Percentiles rank a stretch among this genome's conserved stretches.
Conservation (phyloP, 2,113 vertebrate genomes). For the Otus sunia region DNA sequence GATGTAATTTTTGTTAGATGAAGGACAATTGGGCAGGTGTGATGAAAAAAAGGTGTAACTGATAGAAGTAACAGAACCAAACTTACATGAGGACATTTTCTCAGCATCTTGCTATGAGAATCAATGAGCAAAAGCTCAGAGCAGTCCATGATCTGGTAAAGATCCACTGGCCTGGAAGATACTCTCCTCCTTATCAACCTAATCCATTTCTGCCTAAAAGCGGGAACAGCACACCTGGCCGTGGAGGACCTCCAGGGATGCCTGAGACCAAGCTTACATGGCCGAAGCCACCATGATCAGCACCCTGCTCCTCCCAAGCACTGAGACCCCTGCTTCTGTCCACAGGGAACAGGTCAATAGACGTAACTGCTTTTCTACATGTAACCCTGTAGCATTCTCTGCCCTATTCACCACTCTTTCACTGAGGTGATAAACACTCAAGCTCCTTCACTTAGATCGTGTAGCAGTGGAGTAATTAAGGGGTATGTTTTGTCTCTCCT, state of each 20-base stretch:
- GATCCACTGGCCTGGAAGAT: neutral
- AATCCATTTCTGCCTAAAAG: neutral
- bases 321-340: neutral
- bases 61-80: neutral
- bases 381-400: neutral
- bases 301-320: neutral
- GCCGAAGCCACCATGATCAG: neutral
- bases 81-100: neutral
- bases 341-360: neutral
- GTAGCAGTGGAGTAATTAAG: neutral
- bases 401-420: neutral
- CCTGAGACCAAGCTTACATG: neutral
- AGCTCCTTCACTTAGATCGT: neutral
- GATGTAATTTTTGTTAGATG: neutral
- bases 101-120: neutral
- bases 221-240: rapidly evolving
- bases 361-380: neutral
- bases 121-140: neutral
- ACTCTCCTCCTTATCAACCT: neutral
- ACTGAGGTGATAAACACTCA: neutral
- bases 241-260: neutral
- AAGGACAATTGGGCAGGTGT: neutral
- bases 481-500: neutral
- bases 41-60: neutral
- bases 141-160: neutral